phyloP scores from a whole-genome alignment of 2,113 vertebrate species.

The Epinephelus moara region DNA sequence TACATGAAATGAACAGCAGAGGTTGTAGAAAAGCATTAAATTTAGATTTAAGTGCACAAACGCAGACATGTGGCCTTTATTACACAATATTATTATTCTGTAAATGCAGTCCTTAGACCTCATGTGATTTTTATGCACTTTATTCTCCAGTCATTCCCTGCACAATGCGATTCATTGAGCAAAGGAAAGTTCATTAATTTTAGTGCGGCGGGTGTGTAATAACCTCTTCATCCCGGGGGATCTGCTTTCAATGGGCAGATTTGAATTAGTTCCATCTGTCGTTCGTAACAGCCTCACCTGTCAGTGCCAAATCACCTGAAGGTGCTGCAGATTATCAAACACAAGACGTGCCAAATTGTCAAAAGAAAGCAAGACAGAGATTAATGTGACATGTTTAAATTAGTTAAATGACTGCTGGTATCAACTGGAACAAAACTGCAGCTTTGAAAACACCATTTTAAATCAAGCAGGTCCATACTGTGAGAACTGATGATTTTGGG shows the following conservation, averaged over 20 bases:
- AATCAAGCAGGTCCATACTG: not conserved
- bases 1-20: not conserved
- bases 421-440: slow-evolving; percentile 4
- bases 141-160: not conserved
- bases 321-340: not conserved
- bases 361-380: not conserved
- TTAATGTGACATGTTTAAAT: not conserved
- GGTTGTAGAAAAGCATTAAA: not conserved
- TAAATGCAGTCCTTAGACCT: not conserved
- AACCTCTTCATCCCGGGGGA: not conserved
- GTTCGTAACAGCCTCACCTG: slow-evolving; percentile 11
- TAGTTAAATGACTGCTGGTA: not conserved
- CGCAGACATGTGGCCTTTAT: not conserved
- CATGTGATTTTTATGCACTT: not conserved
- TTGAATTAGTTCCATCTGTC: slow-evolving; percentile 25
- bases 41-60: not conserved
- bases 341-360: not conserved
- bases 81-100: not conserved
- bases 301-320: not conserved
- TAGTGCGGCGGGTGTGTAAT: not conserved
- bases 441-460: slow-evolving; percentile 6
- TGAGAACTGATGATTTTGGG: not conserved
- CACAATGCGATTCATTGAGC: not conserved
- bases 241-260: slow-evolving; percentile 10
- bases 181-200: slow-evolving; percentile 18